Percentiles rank a stretch among this genome's conserved stretches.
phyloP scores from a whole-genome alignment of 1,140 invertebrate genomes.

The Pseudomyrmex dendroicus region DNA sequence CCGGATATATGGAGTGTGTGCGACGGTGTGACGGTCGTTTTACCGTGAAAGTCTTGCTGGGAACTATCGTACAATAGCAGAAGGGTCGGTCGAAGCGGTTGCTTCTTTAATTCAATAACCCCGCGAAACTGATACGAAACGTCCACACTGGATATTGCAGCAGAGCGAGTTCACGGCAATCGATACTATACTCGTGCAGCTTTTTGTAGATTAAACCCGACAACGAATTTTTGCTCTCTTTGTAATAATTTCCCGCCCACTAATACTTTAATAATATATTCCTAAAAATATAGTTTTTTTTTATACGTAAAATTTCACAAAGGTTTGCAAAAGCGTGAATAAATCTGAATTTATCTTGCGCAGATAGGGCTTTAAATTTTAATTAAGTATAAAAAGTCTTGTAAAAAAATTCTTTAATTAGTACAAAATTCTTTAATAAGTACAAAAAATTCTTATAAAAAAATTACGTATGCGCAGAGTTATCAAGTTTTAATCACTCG shows the following conservation, averaged over 20 bases:
- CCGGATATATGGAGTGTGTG: slow-evolving; percentile 10
- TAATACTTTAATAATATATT: slow-evolving; percentile 28
- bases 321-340: too few relatives aligned
- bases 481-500: slow-evolving; percentile 27
- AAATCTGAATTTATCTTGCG: too few relatives aligned
- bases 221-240: slow-evolving; percentile 13
- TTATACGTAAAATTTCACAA: slow-evolving; percentile 6
- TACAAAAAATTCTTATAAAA: neutral
- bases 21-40: slow-evolving; percentile 23
- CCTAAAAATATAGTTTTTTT: neutral
- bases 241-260: neutral
- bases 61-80: slow-evolving; percentile 41
- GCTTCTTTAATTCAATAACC: slow-evolving; percentile 66
- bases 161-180: slow-evolving; percentile 29
- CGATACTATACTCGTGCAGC: slow-evolving; percentile 19
- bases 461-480: neutral
- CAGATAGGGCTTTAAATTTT: too few relatives aligned
- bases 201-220: slow-evolving; percentile 43
- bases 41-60: slow-evolving; percentile 30
- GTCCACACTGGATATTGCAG: slow-evolving; percentile 52
- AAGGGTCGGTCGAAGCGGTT: slow-evolving; percentile 29
- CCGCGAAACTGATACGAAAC: slow-evolving; percentile 54
- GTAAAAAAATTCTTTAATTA: too few relatives aligned
- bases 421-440: too few relatives aligned
- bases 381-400: too few relatives aligned